These are phyloP conservation scores for Cataglyphis hispanica DNA, from an alignment of 1,140 invertebrate species.

Conservation along the genomic window DNA sequence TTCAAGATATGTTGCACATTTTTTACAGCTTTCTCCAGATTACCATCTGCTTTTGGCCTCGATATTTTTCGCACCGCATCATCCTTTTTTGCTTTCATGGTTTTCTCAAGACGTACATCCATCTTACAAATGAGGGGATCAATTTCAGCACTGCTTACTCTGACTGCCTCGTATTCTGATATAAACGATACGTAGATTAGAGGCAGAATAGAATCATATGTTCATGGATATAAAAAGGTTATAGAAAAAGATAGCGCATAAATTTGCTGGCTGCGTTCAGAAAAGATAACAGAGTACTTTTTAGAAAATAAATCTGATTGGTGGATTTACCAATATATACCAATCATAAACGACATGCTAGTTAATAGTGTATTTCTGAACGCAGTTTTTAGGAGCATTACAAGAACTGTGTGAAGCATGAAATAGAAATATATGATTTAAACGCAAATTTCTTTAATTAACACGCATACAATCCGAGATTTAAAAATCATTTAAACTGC, in stretches of 20 bases:
- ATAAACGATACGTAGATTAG: too few species aligned
- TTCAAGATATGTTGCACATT: slow-evolving; percentile 75
- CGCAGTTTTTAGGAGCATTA: background rate
- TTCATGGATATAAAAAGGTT: background rate
- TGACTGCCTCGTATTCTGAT: too few species aligned
- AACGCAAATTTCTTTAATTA: background rate
- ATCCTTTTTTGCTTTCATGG: background rate
- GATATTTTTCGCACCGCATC: background rate
- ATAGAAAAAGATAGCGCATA: background rate
- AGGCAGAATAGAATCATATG: too few species aligned
- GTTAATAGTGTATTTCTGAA: background rate
- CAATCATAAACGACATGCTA: background rate
- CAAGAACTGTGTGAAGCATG: background rate
- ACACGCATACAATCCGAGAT: background rate
- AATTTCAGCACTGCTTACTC: too few species aligned
- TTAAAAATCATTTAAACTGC: background rate
- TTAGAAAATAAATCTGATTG: background rate
- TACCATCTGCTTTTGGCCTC: slow-evolving; percentile 1
- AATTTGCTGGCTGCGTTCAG: background rate
- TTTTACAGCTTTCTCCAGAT: slow-evolving; percentile 72
- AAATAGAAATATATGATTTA: background rate
- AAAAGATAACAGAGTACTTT: background rate
- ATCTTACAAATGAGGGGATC: too few species aligned
- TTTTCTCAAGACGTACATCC: background rate
- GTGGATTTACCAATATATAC: background rate